Evolutionary conservation across 1,140 invertebrate genomes (phyloP).

Genomic region (Philaenus spumarius): DNA sequence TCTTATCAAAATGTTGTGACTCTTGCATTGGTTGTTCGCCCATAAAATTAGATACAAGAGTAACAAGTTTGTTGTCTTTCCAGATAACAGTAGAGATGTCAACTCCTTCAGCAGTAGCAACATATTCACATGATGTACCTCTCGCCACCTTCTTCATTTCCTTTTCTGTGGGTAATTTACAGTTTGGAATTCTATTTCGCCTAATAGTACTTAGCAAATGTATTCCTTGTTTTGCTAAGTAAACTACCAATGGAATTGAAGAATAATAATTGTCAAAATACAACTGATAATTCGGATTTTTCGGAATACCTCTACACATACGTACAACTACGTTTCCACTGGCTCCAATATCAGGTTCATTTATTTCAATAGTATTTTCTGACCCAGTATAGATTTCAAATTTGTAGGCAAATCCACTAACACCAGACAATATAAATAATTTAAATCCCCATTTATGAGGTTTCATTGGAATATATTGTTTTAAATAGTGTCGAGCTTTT

Average conservation of each 20-base stretch:
- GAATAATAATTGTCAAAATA: conserved; percentile 34
- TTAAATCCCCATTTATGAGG: conserved; percentile 30
- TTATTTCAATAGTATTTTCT: conserved; percentile 13
- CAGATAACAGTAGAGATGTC: conserved; percentile 25
- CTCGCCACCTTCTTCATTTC: conserved; percentile 20
- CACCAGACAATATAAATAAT: conserved; percentile 23
- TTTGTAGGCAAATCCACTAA: conserved; percentile 28
- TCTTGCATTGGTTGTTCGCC: conserved; percentile 34
- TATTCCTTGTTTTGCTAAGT: conserved; percentile 22
- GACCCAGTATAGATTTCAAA: conserved; percentile 19
- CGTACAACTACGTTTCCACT: conserved; percentile 26
- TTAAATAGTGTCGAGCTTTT: conserved; percentile 15
- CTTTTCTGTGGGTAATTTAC: conserved; percentile 25
- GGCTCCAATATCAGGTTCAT: conserved; percentile 26
- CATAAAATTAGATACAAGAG: conserved; percentile 37
- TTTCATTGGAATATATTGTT: conserved; percentile 30
- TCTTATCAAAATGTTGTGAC: conserved; percentile 36
- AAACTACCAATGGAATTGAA: conserved; percentile 17
- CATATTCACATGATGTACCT: conserved; percentile 20
- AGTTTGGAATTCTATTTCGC: conserved; percentile 24
- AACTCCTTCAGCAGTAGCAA: conserved; percentile 18
- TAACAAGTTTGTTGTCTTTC: conserved; percentile 25
- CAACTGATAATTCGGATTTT: conserved; percentile 19
- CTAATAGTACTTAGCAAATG: conserved; percentile 19
- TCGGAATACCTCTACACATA: conserved; percentile 20